Percentiles rank a stretch among this genome's conserved stretches.
Evolutionary conservation across 2,797 vertebrate genomes (phyloP).

Genomic region (Sibirionetta formosa): DNA sequence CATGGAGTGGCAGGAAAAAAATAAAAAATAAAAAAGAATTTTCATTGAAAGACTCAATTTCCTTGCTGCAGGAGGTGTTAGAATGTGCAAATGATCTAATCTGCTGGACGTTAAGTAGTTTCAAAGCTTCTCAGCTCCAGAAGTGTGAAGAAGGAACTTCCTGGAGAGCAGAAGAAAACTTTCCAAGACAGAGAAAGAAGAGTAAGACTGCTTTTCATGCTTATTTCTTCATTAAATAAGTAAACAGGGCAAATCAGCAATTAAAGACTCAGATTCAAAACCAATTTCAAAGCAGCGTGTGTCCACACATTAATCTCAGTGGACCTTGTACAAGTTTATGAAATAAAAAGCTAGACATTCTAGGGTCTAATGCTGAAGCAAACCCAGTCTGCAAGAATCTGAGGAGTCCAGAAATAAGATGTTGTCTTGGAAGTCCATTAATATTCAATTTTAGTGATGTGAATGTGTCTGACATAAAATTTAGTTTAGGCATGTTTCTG

Average conservation of each 20-base stretch:
- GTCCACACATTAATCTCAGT: not conserved
- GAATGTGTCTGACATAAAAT: not conserved
- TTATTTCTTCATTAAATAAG: not conserved
- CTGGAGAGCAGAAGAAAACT: not conserved
- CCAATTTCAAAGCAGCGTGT: not conserved
- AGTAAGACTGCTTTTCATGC: not conserved
- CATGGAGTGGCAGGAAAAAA: not conserved
- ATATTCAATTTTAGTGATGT: not conserved
- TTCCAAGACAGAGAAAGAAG: not conserved
- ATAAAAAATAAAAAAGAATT: not conserved
- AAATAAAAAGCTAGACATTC: not conserved
- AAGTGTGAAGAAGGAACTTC: not conserved
- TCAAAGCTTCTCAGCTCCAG: not conserved
- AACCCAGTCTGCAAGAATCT: not conserved
- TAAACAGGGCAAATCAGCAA: not conserved
- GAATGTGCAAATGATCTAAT: not conserved
- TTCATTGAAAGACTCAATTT: not conserved
- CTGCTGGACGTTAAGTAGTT: not conserved
- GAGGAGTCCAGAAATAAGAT: not conserved
- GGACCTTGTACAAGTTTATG: not conserved
- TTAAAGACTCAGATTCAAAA: not conserved
- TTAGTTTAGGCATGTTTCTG: not conserved
- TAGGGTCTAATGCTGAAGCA: not conserved
- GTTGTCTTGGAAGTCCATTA: not conserved
- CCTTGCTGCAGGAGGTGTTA: not conserved